Base-by-base conservation (phyloP, 1,140 invertebrate species). In the Danaus plexippus region DNA sequence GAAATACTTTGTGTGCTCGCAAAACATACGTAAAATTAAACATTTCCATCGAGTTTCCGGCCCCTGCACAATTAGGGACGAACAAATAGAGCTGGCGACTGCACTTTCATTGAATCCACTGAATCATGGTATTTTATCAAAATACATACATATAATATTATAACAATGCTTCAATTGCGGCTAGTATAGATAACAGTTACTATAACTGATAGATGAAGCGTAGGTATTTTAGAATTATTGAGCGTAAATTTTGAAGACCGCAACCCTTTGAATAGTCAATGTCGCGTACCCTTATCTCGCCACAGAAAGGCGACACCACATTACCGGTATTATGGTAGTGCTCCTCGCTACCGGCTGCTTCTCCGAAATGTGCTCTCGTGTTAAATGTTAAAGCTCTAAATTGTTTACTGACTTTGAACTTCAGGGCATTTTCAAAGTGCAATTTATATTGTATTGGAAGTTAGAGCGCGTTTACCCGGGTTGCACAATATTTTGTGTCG, bases 371-470 rank as follows among this genome's bases (percentile, higher is more conserved):
- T 43, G 63, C 75, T 61, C 64, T 79, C 67, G 44, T 57, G 57
- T 69, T 48, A 43, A 18, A 73, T 46, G 55, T 73, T 85, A 84
- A 67, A 75, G 79, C 69, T 64, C 69, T 63, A 64, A 75, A 75
- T 84, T 66, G 70, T 67, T 49, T 76, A 69, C 69, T 70, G 58
- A 63, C 47, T 68, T 65, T 79, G 61, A 78, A 73, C 69, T 76
- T 77, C 73, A 71, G 71, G 75, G 61, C 71, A 78, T 85, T 82
- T 86, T 82, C 80, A 83, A 83, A 86, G 77, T 84, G 83, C 84
- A 87, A 85, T 86, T 86, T 87, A 85, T 87, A 84, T 84, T 82
- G 84, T 85, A 85, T 86, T 85, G 83, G 79, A 83, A 86, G 78
- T 84, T 83, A 77, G 75, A 78, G 71, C 74, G 71, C 73, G 74